phyloP scores from a whole-genome alignment of 2,113 vertebrate species.

The Ascaphus truei region DNA sequence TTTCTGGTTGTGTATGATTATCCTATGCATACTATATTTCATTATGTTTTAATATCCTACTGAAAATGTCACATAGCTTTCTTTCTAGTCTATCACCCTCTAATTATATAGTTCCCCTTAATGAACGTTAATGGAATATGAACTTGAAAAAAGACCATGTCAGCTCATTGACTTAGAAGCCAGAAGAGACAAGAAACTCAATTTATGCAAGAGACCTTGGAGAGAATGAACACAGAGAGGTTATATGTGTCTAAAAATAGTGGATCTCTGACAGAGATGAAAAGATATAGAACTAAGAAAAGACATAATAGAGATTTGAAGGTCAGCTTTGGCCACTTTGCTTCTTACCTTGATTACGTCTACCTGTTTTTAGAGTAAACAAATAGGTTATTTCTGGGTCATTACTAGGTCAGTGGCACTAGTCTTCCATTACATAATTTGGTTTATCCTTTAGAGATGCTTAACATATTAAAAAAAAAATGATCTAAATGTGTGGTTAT shows the following conservation, averaged over 20 bases:
- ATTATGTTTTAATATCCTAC: slow-evolving; percentile 33
- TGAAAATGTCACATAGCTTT: slow-evolving; percentile 27
- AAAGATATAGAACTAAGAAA: slow-evolving; percentile 34
- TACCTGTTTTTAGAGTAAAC: background rate
- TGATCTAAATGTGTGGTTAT: no score
- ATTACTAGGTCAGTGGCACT: no score
- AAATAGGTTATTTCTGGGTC: no score
- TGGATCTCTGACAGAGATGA: slow-evolving; percentile 31
- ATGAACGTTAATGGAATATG: slow-evolving; percentile 36
- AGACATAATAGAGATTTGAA: slow-evolving; percentile 28
- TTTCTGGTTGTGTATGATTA: slow-evolving; percentile 23
- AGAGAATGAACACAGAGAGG: slow-evolving; percentile 26
- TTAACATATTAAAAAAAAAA: no score
- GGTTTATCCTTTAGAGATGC: no score
- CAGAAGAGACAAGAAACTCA: slow-evolving; percentile 26
- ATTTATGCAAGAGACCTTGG: slow-evolving; percentile 36
- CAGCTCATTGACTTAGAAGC: slow-evolving; percentile 26
- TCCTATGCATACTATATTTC: slow-evolving; percentile 18
- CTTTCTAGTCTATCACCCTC: slow-evolving; percentile 26
- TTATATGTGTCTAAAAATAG: slow-evolving; percentile 36
- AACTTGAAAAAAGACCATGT: slow-evolving; percentile 28
- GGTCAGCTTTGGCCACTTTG: slow-evolving; percentile 17
- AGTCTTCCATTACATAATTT: no score
- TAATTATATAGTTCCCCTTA: slow-evolving; percentile 32
- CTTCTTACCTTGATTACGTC: background rate